Conservation (phyloP, 2,113 vertebrate genomes). For the Prionailurus viverrinus region DNA sequence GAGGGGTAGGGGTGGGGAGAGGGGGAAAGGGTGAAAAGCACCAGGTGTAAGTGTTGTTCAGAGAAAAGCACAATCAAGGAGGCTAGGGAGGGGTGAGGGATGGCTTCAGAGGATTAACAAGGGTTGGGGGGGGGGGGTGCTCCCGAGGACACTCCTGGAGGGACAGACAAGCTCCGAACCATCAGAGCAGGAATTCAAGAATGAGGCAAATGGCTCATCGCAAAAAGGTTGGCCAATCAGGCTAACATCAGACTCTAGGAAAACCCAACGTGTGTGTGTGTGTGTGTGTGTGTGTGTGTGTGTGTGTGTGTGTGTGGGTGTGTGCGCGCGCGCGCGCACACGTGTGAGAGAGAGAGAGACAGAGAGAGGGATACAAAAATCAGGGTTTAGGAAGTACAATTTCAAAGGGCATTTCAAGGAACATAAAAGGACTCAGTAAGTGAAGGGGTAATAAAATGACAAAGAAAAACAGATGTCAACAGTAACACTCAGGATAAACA, state of each 20-base stretch:
- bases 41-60: not conserved
- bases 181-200: rapidly evolving
- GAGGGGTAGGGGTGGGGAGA: not conserved
- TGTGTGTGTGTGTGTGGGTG: no score
- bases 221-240: not conserved
- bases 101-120: not conserved
- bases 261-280: rapidly evolving
- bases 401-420: not conserved
- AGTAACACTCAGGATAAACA: not conserved
- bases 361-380: not conserved
- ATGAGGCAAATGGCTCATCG: not conserved
- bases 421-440: not conserved
- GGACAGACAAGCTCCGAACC: not conserved
- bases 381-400: not conserved
- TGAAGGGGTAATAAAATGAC: not conserved
- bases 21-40: not conserved
- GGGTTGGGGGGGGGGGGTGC: no score
- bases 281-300: not conserved
- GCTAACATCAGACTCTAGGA: not conserved
- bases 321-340: no score
- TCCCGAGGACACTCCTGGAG: not conserved
- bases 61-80: not conserved
- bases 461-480: not conserved
- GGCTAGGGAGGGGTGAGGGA: not conserved
- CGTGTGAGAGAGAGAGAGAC: not conserved